Base-by-base conservation (phyloP, 2,113 vertebrate genomes). In the Rhegmatorhina hoffmannsi region DNA sequence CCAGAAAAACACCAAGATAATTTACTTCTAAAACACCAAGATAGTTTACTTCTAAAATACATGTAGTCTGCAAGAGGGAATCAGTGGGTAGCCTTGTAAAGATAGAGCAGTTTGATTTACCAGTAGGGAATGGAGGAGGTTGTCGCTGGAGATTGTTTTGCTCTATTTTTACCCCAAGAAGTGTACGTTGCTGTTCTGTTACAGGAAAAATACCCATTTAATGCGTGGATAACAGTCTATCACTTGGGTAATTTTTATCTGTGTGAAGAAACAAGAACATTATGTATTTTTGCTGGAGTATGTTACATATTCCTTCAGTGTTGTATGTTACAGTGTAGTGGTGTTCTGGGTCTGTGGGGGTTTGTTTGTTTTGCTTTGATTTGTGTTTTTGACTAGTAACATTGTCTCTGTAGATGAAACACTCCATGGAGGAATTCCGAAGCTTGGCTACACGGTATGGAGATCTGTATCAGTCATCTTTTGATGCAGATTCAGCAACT, bases 391-490 rank as follows among this genome's bases (percentile, higher is more conserved):
- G 7, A 33, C 29, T 36, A 29, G 10, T 83, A 34, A 36, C 29
- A 3, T 76, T 88, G 59, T 82, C 43, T 87, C 47, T 83, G 16
- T 88, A 99, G 99, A 99, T 99, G 99, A 99, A 99, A 60, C 98
- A 99, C 23, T 99, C 98, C 26, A 99, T 99, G 99, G 99, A 99
- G 68, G 99, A 99, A 95, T 99, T 99, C 94, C 95, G 98, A 91
- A 98, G 94, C 89, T 98, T 99, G 9, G 99, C 99, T 2, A 96
- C 98, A 11, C 98, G 99, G 17, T 99, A 99, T 10, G 98, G 98
- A n/a, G 99, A 99, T 86, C 97, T 99, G 11, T 99, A 99, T 97
- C 99, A 99, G 92, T 99, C 99, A 1, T 99, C 99, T 24, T 99
- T 99, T 88, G 99, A 99, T n/a, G 99, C 99, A 0, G 99, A 99